Conservation (phyloP, 2,888 invertebrate genomes). For the Rhyacophila evoluta region DNA sequence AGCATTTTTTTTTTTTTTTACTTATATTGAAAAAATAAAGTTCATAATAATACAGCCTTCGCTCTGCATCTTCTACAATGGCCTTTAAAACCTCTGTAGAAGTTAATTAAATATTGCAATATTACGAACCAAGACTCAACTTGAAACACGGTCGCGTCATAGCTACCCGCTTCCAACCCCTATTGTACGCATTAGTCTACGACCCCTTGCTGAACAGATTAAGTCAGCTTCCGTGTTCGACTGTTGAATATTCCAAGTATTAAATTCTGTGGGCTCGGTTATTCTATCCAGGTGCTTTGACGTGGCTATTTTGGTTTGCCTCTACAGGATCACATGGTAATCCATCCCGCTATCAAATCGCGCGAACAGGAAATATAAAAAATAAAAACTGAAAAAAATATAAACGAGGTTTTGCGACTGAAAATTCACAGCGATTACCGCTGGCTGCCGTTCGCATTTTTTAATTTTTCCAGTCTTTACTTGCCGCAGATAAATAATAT, state of each 20-base stretch:
- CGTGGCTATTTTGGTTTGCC: slow-evolving; percentile 30
- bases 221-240: slow-evolving; percentile 24
- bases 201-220: background rate
- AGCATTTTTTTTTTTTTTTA: too few relatives aligned
- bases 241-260: slow-evolving; percentile 39
- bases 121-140: background rate
- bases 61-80: too few relatives aligned
- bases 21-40: too few relatives aligned
- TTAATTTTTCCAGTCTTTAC: background rate
- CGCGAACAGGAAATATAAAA: slow-evolving; percentile 4
- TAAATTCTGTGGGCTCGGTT: slow-evolving; percentile 37
- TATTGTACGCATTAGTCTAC: too few relatives aligned
- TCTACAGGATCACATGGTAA: slow-evolving; percentile 11
- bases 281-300: slow-evolving; percentile 35
- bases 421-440: background rate
- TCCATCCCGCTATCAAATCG: slow-evolving; percentile 23
- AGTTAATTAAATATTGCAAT: slow-evolving; percentile 22
- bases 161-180: background rate
- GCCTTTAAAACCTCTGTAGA: too few relatives aligned
- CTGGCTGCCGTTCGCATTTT: background rate
- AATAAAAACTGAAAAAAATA: background rate
- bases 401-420: background rate
- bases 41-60: too few relatives aligned
- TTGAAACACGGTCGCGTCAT: background rate
- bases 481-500: background rate